These are phyloP conservation scores for Melospiza georgiana DNA, from an alignment of 2,113 vertebrate genomes.

Conservation along the genomic window DNA sequence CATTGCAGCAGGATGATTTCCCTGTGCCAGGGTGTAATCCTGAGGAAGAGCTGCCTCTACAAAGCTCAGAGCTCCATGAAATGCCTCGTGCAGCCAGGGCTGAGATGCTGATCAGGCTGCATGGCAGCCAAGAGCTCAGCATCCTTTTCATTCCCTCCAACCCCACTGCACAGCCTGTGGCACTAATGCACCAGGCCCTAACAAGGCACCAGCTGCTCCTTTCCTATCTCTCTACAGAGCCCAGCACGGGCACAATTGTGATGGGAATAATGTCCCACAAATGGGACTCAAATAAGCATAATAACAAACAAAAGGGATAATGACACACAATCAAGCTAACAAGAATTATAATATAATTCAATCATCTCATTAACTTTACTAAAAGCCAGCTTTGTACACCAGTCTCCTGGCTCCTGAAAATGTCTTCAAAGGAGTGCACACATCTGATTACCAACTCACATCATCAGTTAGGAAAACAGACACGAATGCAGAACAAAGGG, in stretches of 20 bases:
- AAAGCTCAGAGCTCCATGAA: not conserved
- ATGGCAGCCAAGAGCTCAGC: not conserved
- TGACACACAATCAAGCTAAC: constrained; percentile 49
- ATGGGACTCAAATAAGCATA: constrained; percentile 37
- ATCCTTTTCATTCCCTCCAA: not conserved
- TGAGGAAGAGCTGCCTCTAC: not conserved
- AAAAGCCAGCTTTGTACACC: constrained; percentile 26
- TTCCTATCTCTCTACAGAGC: not conserved
- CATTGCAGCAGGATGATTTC: not conserved
- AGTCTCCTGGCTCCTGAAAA: constrained; percentile 41
- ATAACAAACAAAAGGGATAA: constrained; percentile 50
- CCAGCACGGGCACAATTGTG: not conserved
- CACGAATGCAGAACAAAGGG: not conserved
- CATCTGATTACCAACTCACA: constrained; percentile 34
- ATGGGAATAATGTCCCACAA: constrained; percentile 1
- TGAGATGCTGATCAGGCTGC: not conserved
- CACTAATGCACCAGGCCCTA: not conserved
- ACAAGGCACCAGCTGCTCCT: constrained; percentile 3
- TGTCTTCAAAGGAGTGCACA: constrained; percentile 1
- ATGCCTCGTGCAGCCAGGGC: not conserved
- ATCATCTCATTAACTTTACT: constrained; percentile 59
- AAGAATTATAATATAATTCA: constrained; percentile 53
- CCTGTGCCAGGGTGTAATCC: not conserved
- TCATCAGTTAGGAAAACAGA: constrained; percentile 9
- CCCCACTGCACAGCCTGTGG: not conserved